Evolutionary conservation across 2,797 vertebrate genomes (phyloP), one percentile per base, ranked within the genome.

Genomic region (Acanthiza pusilla): DNA sequence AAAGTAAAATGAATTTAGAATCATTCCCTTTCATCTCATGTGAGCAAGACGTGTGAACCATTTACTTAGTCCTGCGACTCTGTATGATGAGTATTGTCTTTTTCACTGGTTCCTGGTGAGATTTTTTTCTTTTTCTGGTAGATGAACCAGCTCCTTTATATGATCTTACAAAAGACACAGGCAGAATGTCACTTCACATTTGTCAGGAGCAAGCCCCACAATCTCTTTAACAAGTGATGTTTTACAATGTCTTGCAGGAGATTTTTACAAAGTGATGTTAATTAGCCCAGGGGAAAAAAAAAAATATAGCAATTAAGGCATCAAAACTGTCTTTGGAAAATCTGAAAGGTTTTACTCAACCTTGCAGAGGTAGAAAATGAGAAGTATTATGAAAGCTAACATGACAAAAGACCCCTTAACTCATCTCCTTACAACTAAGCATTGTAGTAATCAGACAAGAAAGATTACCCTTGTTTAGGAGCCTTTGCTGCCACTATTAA

Each of bases 181-280:
- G 88, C 84, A 93, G 93, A 93, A 97, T 97, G 97, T 98, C 97
- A 97, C 95, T 96, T 98, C 95, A 87, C 93, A 96, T 98, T 98
- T 97, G 97, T 98, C 98, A 98, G 97, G 88, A 94, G 53, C 77
- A 95, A 95, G 93, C 47, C 88, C 83, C 79, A n/a, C 94, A 97
- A 93, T 93, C 97, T 96, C 96, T 97, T 97, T 96, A 97, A 96
- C 89, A 96, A 96, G 73, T 95, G 93, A 92, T 91, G 96, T 91
- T 97, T 96, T 94, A 93, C 94, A 93, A 96, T 74, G 94, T 96
- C 95, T 97, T 96, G 81, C 74, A 85, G 76, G 86, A 78, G 78
- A 83, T 91, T 96, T 96, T 95, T 94, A 38, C 55, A 75, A 92
- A 91, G 81, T 81, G 89, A 94, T 86, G 91, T 97, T 97, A 97